Evolutionary conservation across 53 echinoderm and acorn worm species (phyloP).

Genomic region (Glandiceps talaboti): DNA sequence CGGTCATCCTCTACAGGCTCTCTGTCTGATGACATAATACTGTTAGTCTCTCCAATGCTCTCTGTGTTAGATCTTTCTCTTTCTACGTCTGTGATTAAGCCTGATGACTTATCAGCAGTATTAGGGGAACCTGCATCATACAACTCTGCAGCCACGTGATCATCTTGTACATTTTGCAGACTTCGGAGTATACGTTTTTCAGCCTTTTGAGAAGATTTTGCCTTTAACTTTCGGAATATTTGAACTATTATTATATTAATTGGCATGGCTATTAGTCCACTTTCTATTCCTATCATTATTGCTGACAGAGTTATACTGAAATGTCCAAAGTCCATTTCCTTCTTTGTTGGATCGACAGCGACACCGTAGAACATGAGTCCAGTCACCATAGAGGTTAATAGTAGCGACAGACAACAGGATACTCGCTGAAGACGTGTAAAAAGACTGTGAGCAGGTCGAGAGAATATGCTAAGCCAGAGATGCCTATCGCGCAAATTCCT

Average conservation of each 20-base stretch:
- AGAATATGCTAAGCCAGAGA: slow-evolving; percentile 73
- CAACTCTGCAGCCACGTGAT: no score
- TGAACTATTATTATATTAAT: slow-evolving; percentile 44
- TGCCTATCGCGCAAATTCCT: slow-evolving; percentile 80
- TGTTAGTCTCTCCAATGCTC: no score
- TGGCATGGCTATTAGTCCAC: slow-evolving; percentile 53
- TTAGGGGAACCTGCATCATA: no score
- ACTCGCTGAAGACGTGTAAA: slow-evolving; percentile 83
- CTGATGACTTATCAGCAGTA: no score
- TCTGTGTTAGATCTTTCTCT: no score
- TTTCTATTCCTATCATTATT: slow-evolving; percentile 63
- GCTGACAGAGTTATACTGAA: slow-evolving; percentile 46
- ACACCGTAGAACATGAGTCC: slow-evolving; percentile 82
- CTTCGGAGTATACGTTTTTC: neutral
- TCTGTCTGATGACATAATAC: no score
- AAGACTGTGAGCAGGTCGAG: slow-evolving; percentile 58
- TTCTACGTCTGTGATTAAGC: no score
- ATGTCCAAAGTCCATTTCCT: slow-evolving; percentile 51
- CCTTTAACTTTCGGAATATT: slow-evolving; percentile 44
- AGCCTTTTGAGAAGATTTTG: neutral
- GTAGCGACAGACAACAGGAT: slow-evolving; percentile 68
- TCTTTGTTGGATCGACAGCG: neutral
- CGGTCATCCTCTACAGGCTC: no score
- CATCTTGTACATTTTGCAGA: no score
- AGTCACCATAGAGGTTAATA: slow-evolving; percentile 66